Evolutionary conservation across 1,140 invertebrate species (phyloP).

Genomic region (Aphidius ervi): DNA sequence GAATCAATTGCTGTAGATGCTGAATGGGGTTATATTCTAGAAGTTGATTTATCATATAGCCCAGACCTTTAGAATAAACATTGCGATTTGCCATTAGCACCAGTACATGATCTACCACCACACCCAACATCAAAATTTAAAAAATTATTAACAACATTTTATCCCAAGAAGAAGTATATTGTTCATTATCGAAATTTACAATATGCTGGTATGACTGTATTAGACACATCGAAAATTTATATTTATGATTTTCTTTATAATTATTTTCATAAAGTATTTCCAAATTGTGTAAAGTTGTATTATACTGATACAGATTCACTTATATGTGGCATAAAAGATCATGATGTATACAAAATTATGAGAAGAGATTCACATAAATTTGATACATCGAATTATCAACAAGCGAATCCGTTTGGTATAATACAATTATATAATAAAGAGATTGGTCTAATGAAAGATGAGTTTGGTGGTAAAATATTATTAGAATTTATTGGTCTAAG

Average conservation of each 20-base stretch:
- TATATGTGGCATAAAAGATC: slow-evolving; percentile 18
- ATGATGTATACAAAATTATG: slow-evolving; percentile 22
- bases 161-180: slow-evolving; percentile 48
- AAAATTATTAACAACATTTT: slow-evolving; percentile 43
- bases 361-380: slow-evolving; percentile 12
- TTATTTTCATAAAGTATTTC: background rate
- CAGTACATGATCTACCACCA: slow-evolving; percentile 33
- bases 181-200: slow-evolving; percentile 46
- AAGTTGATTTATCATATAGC: slow-evolving; percentile 14
- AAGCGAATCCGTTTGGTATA: no score
- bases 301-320: slow-evolving; percentile 28
- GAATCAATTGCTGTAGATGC: slow-evolving; percentile 10
- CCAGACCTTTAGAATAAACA: slow-evolving; percentile 26
- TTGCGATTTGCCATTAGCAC: slow-evolving; percentile 2
- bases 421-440: background rate
- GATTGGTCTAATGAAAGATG: no score
- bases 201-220: background rate
- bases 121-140: slow-evolving; percentile 21
- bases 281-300: background rate
- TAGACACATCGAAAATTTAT: slow-evolving; percentile 12
- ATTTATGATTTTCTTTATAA: background rate
- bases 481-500: slow-evolving; percentile 11
- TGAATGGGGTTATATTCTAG: slow-evolving; percentile 20
- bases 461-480: slow-evolving; percentile 2
- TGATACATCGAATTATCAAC: background rate